These are phyloP conservation scores for Tiphia femorata DNA, from an alignment of 2,888 invertebrate genomes.

Conservation along the genomic window DNA sequence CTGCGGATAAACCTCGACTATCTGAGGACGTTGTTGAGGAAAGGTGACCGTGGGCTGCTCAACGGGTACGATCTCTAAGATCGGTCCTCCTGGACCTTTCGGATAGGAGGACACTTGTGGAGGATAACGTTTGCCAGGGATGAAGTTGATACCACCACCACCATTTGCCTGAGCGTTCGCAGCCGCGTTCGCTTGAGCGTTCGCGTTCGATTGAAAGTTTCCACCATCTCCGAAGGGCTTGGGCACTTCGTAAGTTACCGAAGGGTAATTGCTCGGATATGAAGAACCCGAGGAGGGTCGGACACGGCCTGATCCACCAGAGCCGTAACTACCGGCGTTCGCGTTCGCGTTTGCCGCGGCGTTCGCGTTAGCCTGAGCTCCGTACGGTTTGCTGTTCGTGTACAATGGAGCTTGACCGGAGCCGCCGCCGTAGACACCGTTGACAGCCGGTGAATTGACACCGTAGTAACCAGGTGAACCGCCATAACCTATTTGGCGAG, in stretches of 20 bases:
- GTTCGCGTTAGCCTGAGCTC: constrained; percentile 14
- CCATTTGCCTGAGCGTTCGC: constrained; percentile 15
- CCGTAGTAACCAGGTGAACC: background rate
- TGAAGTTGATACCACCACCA: background rate
- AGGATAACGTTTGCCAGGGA: background rate
- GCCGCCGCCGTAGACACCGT: constrained; percentile 14
- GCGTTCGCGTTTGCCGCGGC: constrained; percentile 31
- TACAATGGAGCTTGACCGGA: background rate
- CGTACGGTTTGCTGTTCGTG: background rate
- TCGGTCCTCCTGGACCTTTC: background rate
- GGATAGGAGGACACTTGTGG: background rate
- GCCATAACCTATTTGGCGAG: background rate
- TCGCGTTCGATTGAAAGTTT: constrained; percentile 17
- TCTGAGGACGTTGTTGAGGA: constrained; percentile 10
- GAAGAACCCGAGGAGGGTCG: background rate
- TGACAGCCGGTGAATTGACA: background rate
- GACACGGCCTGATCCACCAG: too few species aligned
- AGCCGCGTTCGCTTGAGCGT: constrained; percentile 24
- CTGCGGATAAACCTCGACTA: constrained; percentile 15
- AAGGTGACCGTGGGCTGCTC: background rate
- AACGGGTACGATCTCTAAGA: background rate
- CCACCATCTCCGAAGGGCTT: too few species aligned
- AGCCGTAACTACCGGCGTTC: constrained; percentile 19
- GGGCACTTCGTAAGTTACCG: background rate
- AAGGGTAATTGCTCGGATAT: background rate